Conservation (phyloP, 2,113 vertebrate genomes). For the Xyrauchen texanus region DNA sequence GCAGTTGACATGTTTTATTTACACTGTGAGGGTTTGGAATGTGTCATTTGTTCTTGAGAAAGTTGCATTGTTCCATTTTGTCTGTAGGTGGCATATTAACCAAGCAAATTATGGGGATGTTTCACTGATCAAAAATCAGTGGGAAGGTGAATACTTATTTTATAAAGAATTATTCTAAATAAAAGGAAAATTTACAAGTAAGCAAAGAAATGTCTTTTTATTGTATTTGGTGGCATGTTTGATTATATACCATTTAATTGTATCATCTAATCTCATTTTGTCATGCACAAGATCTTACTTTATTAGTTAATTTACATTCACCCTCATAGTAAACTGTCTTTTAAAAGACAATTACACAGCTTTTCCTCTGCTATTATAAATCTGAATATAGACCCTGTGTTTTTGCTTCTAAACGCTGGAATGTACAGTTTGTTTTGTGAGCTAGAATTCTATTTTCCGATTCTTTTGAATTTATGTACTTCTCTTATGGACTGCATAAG, state of each 20-base stretch:
- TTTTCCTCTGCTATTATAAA: neutral
- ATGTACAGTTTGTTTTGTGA: neutral
- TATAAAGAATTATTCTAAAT: no score
- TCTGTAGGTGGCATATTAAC: conserved; percentile 71
- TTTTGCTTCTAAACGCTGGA: neutral
- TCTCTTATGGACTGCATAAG: conserved; percentile 20
- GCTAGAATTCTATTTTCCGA: neutral
- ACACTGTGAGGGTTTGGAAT: neutral
- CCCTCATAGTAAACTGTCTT: no score
- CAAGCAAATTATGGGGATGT: conserved; percentile 46
- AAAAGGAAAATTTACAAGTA: no score
- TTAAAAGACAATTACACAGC: no score
- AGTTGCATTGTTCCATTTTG: conserved; percentile 37
- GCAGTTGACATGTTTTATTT: neutral
- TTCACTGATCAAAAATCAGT: no score
- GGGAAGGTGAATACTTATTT: no score
- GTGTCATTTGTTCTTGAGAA: conserved; percentile 1
- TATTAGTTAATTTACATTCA: neutral
- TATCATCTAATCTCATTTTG: neutral
- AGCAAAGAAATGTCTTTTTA: neutral
- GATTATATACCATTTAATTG: neutral
- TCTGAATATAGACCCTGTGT: neutral
- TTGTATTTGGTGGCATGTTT: neutral
- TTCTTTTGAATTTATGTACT: conserved; percentile 6
- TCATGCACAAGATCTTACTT: neutral